Evolutionary conservation across 2,113 vertebrate species (phyloP).

Genomic region (Caretta caretta): DNA sequence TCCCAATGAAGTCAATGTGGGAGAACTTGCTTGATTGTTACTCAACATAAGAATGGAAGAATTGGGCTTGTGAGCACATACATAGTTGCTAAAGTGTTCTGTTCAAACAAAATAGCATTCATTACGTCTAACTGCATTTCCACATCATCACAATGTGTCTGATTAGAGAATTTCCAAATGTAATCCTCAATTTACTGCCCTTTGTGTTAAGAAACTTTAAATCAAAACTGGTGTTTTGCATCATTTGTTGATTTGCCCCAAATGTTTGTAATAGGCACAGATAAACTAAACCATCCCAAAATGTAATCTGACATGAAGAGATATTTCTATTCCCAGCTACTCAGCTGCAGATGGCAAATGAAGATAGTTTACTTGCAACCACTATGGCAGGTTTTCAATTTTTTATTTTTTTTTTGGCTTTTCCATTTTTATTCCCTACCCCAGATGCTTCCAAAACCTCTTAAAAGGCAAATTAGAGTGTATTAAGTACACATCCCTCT

Average conservation of each 20-base stretch:
- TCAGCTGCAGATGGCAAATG: background rate
- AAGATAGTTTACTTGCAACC: background rate
- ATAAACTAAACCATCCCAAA: background rate
- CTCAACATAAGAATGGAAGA: background rate
- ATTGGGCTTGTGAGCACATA: background rate
- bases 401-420: background rate
- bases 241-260: background rate
- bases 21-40: background rate
- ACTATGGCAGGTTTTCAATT: background rate
- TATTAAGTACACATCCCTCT: background rate
- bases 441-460: background rate
- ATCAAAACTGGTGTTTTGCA: background rate
- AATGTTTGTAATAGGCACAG: background rate
- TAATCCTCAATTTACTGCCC: background rate
- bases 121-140: background rate
- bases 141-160: background rate
- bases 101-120: background rate
- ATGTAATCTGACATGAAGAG: background rate
- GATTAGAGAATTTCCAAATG: background rate
- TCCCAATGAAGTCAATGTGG: background rate
- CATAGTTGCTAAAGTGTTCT: background rate
- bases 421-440: conserved; percentile 6
- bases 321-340: background rate
- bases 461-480: conserved; percentile 6
- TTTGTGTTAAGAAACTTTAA: background rate